phyloP scores from a whole-genome alignment of 2,888 invertebrate species.

The Salpingus planirostris region DNA sequence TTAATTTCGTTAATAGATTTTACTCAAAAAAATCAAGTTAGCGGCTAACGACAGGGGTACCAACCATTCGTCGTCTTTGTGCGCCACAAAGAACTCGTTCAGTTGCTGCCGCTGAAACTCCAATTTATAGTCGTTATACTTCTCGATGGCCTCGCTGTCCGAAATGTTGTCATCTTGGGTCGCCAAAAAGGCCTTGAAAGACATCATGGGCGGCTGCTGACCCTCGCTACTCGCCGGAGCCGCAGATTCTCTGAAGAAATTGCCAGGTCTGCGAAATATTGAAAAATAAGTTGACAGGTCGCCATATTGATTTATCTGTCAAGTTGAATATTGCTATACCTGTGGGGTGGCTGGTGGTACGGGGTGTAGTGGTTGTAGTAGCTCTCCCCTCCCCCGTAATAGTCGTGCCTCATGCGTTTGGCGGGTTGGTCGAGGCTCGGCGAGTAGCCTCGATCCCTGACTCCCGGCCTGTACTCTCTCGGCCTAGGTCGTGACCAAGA shows the following conservation, averaged over 20 bases:
- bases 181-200: slow-evolving; percentile 91
- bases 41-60: slow-evolving; percentile 34
- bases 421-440: slow-evolving; percentile 69
- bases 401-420: slow-evolving; percentile 60
- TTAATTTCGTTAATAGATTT: too few species aligned
- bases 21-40: slow-evolving; percentile 3
- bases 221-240: slow-evolving; percentile 34
- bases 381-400: slow-evolving; percentile 32
- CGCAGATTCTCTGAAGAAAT: slow-evolving; percentile 47
- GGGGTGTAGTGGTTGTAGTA: slow-evolving; percentile 40
- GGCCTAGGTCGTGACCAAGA: slow-evolving; percentile 69
- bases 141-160: slow-evolving; percentile 90
- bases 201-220: slow-evolving; percentile 92
- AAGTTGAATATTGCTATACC: too few species aligned
- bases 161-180: slow-evolving; percentile 97
- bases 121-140: slow-evolving; percentile 96
- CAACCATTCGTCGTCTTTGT: slow-evolving; percentile 99
- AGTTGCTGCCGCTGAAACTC: slow-evolving; percentile 95
- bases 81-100: slow-evolving; percentile 96
- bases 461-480: slow-evolving; percentile 65
- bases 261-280: slow-evolving; percentile 34
- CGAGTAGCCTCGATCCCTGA: slow-evolving; percentile 63
- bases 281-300: too few species aligned
- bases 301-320: too few species aligned
- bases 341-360: slow-evolving; percentile 35